Conservation (phyloP, 92 coral and sea anemone species). For the Plumapathes pennacea region DNA sequence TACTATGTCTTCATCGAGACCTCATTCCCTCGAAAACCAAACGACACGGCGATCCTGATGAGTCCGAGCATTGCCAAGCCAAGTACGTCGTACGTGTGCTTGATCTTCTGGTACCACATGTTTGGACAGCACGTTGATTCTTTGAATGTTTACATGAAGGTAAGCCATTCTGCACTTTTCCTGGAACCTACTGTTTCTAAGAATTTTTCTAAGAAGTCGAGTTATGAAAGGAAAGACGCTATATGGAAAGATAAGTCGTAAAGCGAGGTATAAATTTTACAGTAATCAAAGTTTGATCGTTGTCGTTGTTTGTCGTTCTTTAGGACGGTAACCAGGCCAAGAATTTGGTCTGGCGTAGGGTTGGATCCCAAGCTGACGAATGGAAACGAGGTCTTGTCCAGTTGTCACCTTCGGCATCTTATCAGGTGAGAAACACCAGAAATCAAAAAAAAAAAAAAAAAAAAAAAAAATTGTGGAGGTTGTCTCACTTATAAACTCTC, state of each 20-base stretch:
- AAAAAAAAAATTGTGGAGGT: not conserved
- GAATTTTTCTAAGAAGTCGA: too few species aligned
- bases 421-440: conserved; percentile 58
- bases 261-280: too few species aligned
- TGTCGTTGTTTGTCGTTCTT: not conserved
- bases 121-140: conserved; percentile 85
- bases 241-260: too few species aligned
- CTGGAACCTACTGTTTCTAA: too few species aligned
- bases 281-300: too few species aligned
- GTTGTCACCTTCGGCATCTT: conserved; percentile 48
- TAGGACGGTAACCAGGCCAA: conserved; percentile 45
- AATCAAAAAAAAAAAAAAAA: too few species aligned
- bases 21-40: conserved; percentile 82
- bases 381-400: conserved; percentile 85
- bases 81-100: conserved; percentile 47
- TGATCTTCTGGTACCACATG: conserved; percentile 97
- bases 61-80: conserved; percentile 47
- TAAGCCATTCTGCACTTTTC: not conserved
- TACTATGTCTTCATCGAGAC: conserved; percentile 84
- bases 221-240: too few species aligned
- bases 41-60: conserved; percentile 86
- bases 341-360: conserved; percentile 59
- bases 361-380: conserved; percentile 79
- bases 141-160: conserved; percentile 73
- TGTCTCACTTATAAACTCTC: too few species aligned